phyloP scores from a whole-genome alignment of 2,888 invertebrate genomes.

The Drosophila greeni region DNA sequence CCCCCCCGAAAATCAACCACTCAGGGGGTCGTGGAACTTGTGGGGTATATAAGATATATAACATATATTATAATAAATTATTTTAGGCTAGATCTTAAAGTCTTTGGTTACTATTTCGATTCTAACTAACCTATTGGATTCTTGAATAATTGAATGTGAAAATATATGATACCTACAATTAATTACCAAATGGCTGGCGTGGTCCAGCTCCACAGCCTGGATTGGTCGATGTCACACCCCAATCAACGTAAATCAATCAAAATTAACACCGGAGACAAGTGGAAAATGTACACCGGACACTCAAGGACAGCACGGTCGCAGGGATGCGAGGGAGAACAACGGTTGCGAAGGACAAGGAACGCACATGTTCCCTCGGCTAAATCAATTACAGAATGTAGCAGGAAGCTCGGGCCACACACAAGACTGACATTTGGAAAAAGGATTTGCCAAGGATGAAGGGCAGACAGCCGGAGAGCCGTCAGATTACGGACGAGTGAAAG shows the following conservation, averaged over 20 bases:
- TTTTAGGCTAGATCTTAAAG: neutral
- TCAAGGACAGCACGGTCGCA: neutral
- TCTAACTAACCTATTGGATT: neutral
- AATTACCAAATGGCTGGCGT: neutral
- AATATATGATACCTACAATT: neutral
- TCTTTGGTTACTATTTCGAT: neutral
- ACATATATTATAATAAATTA: neutral
- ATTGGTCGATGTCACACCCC: slow-evolving; percentile 14
- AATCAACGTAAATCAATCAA: slow-evolving; percentile 49
- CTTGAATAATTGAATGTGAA: neutral
- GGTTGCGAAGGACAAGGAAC: slow-evolving; percentile 5
- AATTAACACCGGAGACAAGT: slow-evolving; percentile 42
- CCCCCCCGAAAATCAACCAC: neutral
- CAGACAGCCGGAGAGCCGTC: slow-evolving; percentile 1
- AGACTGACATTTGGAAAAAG: slow-evolving; percentile 8
- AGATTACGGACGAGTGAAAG: neutral
- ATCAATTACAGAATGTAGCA: slow-evolving; percentile 44
- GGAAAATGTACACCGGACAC: slow-evolving; percentile 24
- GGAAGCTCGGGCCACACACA: slow-evolving; percentile 9
- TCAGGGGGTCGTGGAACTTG: neutral
- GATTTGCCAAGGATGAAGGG: slow-evolving; percentile 7
- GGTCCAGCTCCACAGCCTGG: neutral
- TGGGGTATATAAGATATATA: neutral
- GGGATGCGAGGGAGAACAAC: neutral
- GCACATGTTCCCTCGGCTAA: slow-evolving; percentile 39